These are phyloP conservation scores for Suncus etruscus DNA, from an alignment of 2,113 vertebrate genomes.

Conservation along the genomic window DNA sequence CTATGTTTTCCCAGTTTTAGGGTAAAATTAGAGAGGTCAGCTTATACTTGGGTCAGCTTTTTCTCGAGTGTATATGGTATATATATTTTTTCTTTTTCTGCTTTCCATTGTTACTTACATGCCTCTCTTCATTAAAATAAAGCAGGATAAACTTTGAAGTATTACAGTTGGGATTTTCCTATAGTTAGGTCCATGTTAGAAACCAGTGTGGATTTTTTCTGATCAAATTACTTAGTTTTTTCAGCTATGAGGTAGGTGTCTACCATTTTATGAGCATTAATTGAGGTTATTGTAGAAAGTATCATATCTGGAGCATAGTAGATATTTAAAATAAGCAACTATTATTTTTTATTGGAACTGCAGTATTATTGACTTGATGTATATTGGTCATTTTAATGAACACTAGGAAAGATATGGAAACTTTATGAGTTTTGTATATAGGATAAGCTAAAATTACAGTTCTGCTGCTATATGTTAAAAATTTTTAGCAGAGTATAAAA, in stretches of 20 bases:
- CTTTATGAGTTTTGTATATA: slow-evolving; percentile 47
- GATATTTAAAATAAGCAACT: neutral
- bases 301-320: neutral
- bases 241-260: neutral
- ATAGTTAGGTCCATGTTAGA: neutral
- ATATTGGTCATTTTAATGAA: slow-evolving; percentile 50
- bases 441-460: slow-evolving; percentile 60
- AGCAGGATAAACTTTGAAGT: neutral
- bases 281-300: slow-evolving; percentile 7
- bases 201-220: slow-evolving; percentile 28
- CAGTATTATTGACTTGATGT: neutral
- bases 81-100: neutral
- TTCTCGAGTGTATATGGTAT: too few species aligned
- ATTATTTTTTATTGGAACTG: slow-evolving; percentile 25
- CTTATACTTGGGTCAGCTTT: too few species aligned
- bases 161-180: neutral
- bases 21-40: too few species aligned
- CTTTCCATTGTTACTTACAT: neutral
- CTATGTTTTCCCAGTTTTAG: too few species aligned
- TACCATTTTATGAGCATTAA: neutral
- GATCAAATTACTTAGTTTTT: neutral
- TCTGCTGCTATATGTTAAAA: slow-evolving; percentile 47
- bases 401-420: neutral
- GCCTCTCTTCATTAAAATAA: neutral
- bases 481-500: slow-evolving; percentile 52